Conservation (phyloP, 1,140 invertebrate genomes). For the Megalonaias nervosa region DNA sequence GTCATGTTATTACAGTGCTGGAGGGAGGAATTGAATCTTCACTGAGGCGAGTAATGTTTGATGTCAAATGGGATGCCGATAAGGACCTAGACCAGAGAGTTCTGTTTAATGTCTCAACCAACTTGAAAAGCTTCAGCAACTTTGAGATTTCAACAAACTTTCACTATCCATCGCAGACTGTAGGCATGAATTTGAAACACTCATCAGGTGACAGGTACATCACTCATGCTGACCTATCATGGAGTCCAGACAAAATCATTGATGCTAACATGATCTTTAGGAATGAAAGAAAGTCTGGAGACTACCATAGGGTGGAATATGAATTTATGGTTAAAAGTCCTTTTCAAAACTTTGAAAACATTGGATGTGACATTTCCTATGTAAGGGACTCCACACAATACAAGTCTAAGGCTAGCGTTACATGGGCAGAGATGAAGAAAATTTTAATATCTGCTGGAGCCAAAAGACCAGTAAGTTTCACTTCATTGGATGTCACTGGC, state of each 20-base stretch:
- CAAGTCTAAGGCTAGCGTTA: constrained; percentile 33
- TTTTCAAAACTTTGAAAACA: constrained; percentile 36
- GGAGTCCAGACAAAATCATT: constrained; percentile 45
- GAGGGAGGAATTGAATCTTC: neutral
- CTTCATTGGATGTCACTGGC: constrained; percentile 29
- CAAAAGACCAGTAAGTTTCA: constrained; percentile 33
- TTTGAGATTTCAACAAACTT: constrained; percentile 26
- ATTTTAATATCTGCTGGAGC: constrained; percentile 23
- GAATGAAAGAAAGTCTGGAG: constrained; percentile 18
- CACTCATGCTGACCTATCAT: constrained; percentile 40
- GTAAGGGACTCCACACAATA: constrained; percentile 21
- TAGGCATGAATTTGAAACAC: constrained; percentile 33
- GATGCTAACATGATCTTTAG: constrained; percentile 32
- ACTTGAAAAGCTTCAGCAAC: constrained; percentile 21
- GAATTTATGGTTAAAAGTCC: constrained; percentile 34
- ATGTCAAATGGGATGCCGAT: constrained; percentile 37
- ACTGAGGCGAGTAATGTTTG: constrained; percentile 18
- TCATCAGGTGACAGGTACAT: constrained; percentile 19
- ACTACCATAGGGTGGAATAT: constrained; percentile 22
- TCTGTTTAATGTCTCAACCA: constrained; percentile 11
- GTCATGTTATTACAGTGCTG: constrained; percentile 12
- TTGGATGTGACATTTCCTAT: constrained; percentile 24
- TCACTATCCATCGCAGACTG: constrained; percentile 31
- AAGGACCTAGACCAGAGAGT: constrained; percentile 23
- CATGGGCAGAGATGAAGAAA: constrained; percentile 42